Percentiles rank a stretch among this genome's conserved stretches.
phyloP scores from a whole-genome alignment of 1,140 invertebrate species.

The Drosophila pseudoananassae region DNA sequence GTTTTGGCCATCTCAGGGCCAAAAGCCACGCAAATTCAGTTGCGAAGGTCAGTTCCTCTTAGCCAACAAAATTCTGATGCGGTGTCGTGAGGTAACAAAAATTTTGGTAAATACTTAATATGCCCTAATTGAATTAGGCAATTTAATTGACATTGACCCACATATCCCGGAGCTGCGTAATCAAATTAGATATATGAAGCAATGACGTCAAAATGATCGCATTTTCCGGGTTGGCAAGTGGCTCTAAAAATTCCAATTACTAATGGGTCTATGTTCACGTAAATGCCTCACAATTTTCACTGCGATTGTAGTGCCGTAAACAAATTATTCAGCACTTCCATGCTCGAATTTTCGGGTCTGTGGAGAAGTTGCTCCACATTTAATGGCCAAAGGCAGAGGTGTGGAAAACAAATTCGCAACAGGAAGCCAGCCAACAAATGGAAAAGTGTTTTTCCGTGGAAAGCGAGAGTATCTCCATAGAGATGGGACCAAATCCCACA shows the following conservation, averaged over 20 bases:
- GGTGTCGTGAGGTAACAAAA: constrained; percentile 6
- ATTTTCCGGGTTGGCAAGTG: constrained; percentile 2
- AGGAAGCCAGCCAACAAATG: constrained; percentile 54
- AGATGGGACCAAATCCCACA: constrained; percentile 34
- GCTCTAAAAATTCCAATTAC: constrained; percentile 13
- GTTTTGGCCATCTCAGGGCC: constrained; percentile 22
- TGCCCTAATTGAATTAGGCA: constrained; percentile 55
- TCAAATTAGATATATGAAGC: constrained; percentile 59
- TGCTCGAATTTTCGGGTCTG: constrained; percentile 47
- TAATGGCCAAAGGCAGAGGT: constrained; percentile 49
- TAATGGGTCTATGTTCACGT: constrained; percentile 21
- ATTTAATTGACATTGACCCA: constrained; percentile 71
- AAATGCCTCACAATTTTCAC: constrained; percentile 22
- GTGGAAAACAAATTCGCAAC: constrained; percentile 71
- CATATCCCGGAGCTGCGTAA: constrained; percentile 42
- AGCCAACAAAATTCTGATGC: neutral
- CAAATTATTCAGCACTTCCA: constrained; percentile 62
- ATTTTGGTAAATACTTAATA: constrained; percentile 7
- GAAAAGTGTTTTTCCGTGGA: constrained; percentile 34
- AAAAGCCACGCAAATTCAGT: constrained; percentile 33
- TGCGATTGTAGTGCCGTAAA: constrained; percentile 29
- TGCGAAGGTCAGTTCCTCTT: constrained; percentile 49
- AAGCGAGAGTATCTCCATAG: constrained; percentile 27
- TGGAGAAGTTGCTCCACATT: constrained; percentile 69
- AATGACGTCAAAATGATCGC: constrained; percentile 41